phyloP scores from a whole-genome alignment of 2,797 vertebrate species.

The Phrynocephalus vlangalii region DNA sequence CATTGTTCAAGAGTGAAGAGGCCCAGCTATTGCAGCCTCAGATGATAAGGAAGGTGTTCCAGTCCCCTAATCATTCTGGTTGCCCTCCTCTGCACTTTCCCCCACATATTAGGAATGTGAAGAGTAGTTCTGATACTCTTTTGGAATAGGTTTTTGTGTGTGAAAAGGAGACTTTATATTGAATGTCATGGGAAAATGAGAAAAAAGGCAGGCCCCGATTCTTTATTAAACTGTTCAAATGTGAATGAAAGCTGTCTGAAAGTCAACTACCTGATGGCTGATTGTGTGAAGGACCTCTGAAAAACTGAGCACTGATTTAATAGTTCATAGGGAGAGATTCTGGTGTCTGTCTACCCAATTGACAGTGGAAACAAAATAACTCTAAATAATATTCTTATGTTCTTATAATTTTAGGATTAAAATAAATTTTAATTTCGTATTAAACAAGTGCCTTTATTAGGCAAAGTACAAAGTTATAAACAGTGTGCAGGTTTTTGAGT shows the following conservation, averaged over 20 bases:
- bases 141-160: constrained; percentile 18
- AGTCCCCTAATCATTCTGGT: no score
- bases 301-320: neutral
- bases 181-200: constrained; percentile 13
- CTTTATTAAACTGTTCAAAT: constrained; percentile 9
- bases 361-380: neutral
- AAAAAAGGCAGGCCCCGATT: neutral
- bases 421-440: neutral
- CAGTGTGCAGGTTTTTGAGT: neutral
- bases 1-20: no score
- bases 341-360: neutral
- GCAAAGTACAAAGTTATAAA: neutral
- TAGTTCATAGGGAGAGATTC: no score
- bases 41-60: no score
- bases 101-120: constrained; percentile 49
- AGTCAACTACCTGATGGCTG: neutral
- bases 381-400: no score
- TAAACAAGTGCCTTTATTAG: neutral
- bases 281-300: neutral
- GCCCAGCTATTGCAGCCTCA: no score
- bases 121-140: constrained; percentile 57
- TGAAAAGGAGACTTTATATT: neutral
- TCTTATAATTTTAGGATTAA: neutral
- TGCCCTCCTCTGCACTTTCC: no score
- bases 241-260: neutral